A percentile compares a stretch with the other conserved stretches of the same genome.
Evolutionary conservation across 1,140 invertebrate genomes (phyloP).

Genomic region (Leptonema lineaticorne): DNA sequence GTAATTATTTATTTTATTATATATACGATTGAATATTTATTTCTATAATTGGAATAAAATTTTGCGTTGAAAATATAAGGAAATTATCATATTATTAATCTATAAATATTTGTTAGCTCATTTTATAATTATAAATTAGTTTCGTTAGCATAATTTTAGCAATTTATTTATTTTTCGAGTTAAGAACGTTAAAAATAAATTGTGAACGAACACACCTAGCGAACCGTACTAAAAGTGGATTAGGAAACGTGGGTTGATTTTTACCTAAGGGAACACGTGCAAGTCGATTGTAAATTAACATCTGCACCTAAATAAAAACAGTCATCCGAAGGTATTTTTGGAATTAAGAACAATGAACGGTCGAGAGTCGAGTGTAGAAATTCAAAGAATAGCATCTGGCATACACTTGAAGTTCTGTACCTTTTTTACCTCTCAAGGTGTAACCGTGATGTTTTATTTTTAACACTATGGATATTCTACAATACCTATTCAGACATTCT

Average conservation of each 20-base stretch:
- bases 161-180: neutral
- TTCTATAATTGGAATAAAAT: too few species aligned
- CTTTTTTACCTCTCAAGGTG: too few species aligned
- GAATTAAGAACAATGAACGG: constrained; percentile 1
- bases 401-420: constrained; percentile 1
- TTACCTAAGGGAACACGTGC: constrained; percentile 12
- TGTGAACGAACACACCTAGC: neutral
- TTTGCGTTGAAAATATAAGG: too few species aligned
- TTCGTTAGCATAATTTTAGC: neutral
- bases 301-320: neutral
- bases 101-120: too few species aligned
- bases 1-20: too few species aligned
- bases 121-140: too few species aligned
- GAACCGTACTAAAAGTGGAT: neutral
- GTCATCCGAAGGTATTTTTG: neutral
- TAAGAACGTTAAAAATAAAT: neutral
- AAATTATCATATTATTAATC: too few species aligned
- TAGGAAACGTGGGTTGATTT: neutral
- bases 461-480: too few species aligned
- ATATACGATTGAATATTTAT: too few species aligned
- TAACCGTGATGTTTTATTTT: too few species aligned
- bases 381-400: constrained; percentile 1
- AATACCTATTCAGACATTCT: too few species aligned
- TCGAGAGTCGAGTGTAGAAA: neutral
- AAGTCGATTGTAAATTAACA: neutral